Percentiles rank a stretch among this genome's conserved stretches.
Conservation (phyloP, 1,140 invertebrate genomes). For the Pseudomyrmex cubaensis region DNA sequence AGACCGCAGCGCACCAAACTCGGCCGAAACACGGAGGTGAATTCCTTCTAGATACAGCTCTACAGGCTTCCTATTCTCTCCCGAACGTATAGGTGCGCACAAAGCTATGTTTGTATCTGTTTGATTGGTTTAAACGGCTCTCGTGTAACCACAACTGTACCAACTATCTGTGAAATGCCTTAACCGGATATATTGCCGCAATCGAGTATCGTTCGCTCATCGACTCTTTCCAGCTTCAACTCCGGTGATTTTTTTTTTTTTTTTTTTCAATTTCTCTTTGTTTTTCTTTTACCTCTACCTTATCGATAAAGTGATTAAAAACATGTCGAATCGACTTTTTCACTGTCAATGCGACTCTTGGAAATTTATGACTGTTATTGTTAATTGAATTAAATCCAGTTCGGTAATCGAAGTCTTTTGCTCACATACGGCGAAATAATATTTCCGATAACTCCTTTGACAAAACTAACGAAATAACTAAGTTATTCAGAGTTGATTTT, state of each 20-base stretch:
- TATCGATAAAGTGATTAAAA: not conserved
- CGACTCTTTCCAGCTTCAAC: conserved; percentile 24
- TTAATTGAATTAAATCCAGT: conserved; percentile 1
- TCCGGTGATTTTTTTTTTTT: not conserved
- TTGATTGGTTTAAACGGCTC: conserved; percentile 72
- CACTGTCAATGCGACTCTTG: not conserved
- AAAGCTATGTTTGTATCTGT: conserved; percentile 61
- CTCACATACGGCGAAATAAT: not conserved
- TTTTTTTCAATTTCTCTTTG: not conserved
- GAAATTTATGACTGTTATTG: conserved; percentile 1
- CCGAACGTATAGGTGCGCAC: conserved; percentile 42
- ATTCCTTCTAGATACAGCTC: conserved; percentile 65
- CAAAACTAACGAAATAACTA: no score
- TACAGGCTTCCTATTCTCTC: conserved; percentile 45
- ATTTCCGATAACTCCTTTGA: no score
- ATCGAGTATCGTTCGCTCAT: conserved; percentile 62
- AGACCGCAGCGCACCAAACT: conserved; percentile 46
- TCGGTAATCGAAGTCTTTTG: not conserved
- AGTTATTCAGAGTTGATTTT: no score
- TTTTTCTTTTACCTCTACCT: not conserved
- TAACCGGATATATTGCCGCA: conserved; percentile 65
- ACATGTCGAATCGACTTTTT: not conserved
- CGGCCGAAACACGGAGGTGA: conserved; percentile 54
- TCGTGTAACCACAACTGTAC: conserved; percentile 66
- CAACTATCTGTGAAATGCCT: conserved; percentile 68